These are phyloP conservation scores for Hypanus sabinus DNA, from an alignment of 2,113 vertebrate species.

Conservation along the genomic window DNA sequence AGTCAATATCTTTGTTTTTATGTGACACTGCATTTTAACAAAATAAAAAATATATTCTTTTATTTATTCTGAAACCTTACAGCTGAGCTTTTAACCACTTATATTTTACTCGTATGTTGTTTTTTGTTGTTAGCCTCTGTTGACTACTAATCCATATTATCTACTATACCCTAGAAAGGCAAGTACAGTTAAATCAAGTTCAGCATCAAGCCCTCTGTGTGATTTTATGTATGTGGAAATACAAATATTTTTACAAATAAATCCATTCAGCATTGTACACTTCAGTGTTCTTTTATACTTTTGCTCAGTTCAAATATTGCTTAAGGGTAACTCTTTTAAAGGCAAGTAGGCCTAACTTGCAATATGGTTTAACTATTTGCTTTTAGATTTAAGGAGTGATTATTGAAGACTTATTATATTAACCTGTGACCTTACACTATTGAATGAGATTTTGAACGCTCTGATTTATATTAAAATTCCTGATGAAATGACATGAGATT, in stretches of 20 bases:
- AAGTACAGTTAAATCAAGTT: not conserved
- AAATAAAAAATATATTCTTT: not conserved
- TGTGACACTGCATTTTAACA: not conserved
- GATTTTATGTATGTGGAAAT: not conserved
- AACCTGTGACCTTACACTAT: slow-evolving; percentile 29
- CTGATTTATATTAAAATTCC: slow-evolving; percentile 35
- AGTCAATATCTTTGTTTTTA: not conserved
- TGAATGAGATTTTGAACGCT: slow-evolving; percentile 21
- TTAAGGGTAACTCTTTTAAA: slow-evolving; percentile 8
- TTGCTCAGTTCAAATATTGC: not conserved
- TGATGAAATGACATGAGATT: slow-evolving; percentile 27
- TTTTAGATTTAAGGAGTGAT: slow-evolving; percentile 34
- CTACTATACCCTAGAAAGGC: not conserved
- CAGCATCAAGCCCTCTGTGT: not conserved
- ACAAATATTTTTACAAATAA: not conserved
- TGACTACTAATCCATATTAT: not conserved
- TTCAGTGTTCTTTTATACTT: not conserved
- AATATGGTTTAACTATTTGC: slow-evolving; percentile 32
- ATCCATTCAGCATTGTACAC: not conserved
- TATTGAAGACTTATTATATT: slow-evolving; percentile 36
- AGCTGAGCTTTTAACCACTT: not conserved
- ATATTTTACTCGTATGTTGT: not conserved
- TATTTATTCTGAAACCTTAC: not conserved
- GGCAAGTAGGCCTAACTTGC: not conserved
- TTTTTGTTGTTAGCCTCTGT: not conserved